Percentiles rank a stretch among this genome's conserved stretches.
phyloP scores from a whole-genome alignment of 2,888 invertebrate genomes.

The Chymomyza fuscimana region DNA sequence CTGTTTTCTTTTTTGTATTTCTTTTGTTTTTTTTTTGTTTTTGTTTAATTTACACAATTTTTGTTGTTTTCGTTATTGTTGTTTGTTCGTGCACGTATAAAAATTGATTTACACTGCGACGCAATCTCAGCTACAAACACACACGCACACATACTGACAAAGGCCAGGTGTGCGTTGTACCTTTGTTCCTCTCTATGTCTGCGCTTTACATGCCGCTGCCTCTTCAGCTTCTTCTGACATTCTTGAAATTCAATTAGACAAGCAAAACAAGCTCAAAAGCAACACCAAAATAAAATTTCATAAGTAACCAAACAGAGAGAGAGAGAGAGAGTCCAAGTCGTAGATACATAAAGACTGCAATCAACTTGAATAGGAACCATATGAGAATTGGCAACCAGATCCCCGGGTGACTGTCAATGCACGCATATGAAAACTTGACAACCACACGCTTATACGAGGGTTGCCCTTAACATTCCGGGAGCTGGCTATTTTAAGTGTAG shows the following conservation, averaged over 20 bases:
- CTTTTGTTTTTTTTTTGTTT: background rate
- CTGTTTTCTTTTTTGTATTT: background rate
- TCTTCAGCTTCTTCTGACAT: background rate
- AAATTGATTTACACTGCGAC: background rate
- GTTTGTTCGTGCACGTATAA: conserved; percentile 1
- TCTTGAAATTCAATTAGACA: conserved; percentile 36
- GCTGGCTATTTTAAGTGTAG: no score
- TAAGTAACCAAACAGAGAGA: conserved; percentile 7
- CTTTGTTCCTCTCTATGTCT: background rate
- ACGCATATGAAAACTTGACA: background rate
- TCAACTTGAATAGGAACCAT: conserved; percentile 40
- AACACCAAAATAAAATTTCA: conserved; percentile 1
- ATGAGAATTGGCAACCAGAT: conserved; percentile 3
- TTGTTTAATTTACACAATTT: conserved; percentile 1
- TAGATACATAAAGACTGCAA: conserved; percentile 26
- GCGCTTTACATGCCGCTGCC: background rate
- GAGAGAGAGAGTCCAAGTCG: background rate
- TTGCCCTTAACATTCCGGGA: no score
- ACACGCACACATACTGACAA: background rate
- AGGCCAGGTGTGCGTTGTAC: background rate
- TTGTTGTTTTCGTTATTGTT: background rate
- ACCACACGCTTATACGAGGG: background rate
- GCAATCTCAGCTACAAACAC: background rate
- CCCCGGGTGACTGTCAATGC: background rate
- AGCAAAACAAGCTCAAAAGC: background rate